These are phyloP conservation scores for Ametastegia equiseti DNA, from an alignment of 2,888 invertebrate genomes.

Conservation along the genomic window DNA sequence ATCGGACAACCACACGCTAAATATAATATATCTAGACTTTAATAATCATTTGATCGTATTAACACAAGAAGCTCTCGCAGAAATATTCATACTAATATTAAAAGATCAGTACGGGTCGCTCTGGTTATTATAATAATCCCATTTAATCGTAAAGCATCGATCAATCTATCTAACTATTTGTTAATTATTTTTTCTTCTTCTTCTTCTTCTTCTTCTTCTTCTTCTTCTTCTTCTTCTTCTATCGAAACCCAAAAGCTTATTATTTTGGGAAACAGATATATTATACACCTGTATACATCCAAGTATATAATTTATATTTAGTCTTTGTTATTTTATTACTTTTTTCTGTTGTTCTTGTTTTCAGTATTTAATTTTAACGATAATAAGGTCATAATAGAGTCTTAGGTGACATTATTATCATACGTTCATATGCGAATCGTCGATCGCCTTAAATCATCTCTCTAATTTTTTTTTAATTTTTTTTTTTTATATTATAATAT, in stretches of 20 bases:
- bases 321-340: background rate
- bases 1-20: background rate
- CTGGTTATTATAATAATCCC: background rate
- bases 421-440: no score
- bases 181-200: background rate
- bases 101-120: no score
- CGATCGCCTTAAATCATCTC: no score
- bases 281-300: constrained; percentile 6
- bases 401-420: constrained; percentile 49
- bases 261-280: background rate
- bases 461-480: background rate
- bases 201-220: background rate
- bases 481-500: constrained; percentile 1
- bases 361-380: background rate
- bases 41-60: constrained; percentile 19
- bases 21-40: constrained; percentile 4
- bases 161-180: background rate
- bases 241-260: no score
- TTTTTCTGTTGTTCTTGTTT: background rate
- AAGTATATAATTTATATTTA: background rate
- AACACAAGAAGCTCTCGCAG: constrained; percentile 19
- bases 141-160: background rate
- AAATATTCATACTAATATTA: no score
- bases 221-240: background rate
- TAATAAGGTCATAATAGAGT: background rate